A percentile compares a stretch with the other conserved stretches of the same genome.
These are phyloP conservation scores for Fopius arisanus DNA, from an alignment of 1,140 invertebrate genomes.

Conservation along the genomic window DNA sequence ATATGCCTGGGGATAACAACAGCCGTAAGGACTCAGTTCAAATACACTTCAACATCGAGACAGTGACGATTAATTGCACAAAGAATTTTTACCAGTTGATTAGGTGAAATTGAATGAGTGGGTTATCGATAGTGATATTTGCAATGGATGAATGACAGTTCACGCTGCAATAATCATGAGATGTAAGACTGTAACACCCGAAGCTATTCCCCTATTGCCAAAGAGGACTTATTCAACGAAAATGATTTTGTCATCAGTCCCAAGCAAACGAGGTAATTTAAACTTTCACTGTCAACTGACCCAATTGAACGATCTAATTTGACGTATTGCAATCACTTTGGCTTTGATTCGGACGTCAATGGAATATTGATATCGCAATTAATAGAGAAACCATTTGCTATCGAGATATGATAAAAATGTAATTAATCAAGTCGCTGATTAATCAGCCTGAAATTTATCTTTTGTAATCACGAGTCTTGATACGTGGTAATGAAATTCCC, in stretches of 20 bases:
- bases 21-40: not conserved
- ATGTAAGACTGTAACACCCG: not conserved
- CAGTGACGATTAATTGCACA: not conserved
- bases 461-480: not conserved
- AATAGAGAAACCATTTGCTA: not conserved
- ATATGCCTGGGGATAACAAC: not conserved
- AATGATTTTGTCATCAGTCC: not conserved
- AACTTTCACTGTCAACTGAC: slow-evolving; percentile 17
- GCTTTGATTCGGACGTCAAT: not conserved
- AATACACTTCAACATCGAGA: not conserved
- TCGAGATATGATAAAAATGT: slow-evolving; percentile 11
- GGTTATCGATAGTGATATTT: not conserved
- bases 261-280: not conserved
- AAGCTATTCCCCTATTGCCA: slow-evolving; percentile 15
- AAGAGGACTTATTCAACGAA: not conserved
- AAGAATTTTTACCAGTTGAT: not conserved
- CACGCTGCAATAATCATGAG: not conserved
- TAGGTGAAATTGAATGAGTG: not conserved
- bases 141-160: not conserved
- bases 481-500: not conserved
- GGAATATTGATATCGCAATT: not conserved
- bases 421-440: not conserved
- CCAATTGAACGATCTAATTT: not conserved
- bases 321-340: no score
- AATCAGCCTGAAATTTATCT: not conserved